Evolutionary conservation across 2,797 vertebrate species (phyloP).

Genomic region (Hemibagrus guttatus): DNA sequence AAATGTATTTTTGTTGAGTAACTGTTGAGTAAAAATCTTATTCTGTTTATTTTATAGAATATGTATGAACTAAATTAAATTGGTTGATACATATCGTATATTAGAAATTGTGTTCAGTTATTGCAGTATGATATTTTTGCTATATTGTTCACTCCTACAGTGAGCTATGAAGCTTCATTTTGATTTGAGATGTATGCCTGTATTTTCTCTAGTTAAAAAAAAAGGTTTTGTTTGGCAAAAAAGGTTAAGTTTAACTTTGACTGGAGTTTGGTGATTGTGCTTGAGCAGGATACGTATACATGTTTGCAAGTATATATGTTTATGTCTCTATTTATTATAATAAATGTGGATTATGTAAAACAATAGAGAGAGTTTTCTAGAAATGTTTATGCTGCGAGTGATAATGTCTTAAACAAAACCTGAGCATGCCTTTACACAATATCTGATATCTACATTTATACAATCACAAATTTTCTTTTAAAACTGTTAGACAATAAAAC

Average conservation of each 20-base stretch:
- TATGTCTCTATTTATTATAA: not conserved
- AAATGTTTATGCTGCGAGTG: not conserved
- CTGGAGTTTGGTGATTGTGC: not conserved
- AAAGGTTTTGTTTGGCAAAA: too few species aligned
- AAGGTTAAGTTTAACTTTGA: not conserved
- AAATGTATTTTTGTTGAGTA: not conserved
- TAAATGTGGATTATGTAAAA: not conserved
- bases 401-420: not conserved
- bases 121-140: too few species aligned
- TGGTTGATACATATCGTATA: not conserved
- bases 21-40: not conserved
- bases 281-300: not conserved
- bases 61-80: not conserved
- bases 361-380: too few species aligned
- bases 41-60: not conserved
- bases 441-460: not conserved
- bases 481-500: not conserved
- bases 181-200: too few species aligned
- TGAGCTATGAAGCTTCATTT: not conserved
- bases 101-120: not conserved
- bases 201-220: not conserved
- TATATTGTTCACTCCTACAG: not conserved
- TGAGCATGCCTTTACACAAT: not conserved
- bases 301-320: too few species aligned
- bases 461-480: not conserved